Base-by-base conservation (phyloP, 1,140 invertebrate species). In the Zaprionus taronus region DNA sequence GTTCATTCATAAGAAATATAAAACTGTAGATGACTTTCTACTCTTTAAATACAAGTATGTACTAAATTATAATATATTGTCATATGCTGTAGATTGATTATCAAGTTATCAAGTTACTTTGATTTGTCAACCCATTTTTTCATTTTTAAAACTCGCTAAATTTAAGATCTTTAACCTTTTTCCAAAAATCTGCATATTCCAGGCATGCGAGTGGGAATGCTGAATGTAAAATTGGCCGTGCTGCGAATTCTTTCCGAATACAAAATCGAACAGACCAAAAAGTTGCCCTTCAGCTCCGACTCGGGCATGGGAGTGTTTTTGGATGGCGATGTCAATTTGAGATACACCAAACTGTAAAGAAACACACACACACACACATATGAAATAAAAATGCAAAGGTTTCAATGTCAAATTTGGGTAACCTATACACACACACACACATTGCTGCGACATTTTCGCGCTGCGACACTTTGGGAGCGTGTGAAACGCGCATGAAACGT, bases 201-300 rank as follows among this genome's bases (percentile, higher is more conserved):
- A 89, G 84, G 84, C 24, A 89, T 89, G 81, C 84, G 84, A 12
- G 53, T 89, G 9, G 84, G 84, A 1, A 64, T 90, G 17, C 56
- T 89, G 2, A 90, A 58, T 66, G 79, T 89, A 0, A 89, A 89
- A 67, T 89, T 74, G 47, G 84, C 81, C 28, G 28, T 89, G 15
- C 6, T 81, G 12, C 78, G 77, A 60, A 89, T 89, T 57, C 56
- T 89, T 17, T 81, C 84, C 0, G 56, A 81, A 61, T 89, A 89
- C 47, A 58, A 58, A 60, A 55, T 89, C 15, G 68, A 81, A 53
- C 81, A 74, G 63, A 84, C 85, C 11, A 72, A 64, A 47, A 87
- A 89, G 57, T 53, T 89, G 49, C 26, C 68, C 0, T 1, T 73
- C 36, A 77, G 55, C 24, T 71, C 85, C 4, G 84, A 90, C 58